Base-by-base conservation (phyloP, 2,888 invertebrate species). In the Antheraea yamamai region DNA sequence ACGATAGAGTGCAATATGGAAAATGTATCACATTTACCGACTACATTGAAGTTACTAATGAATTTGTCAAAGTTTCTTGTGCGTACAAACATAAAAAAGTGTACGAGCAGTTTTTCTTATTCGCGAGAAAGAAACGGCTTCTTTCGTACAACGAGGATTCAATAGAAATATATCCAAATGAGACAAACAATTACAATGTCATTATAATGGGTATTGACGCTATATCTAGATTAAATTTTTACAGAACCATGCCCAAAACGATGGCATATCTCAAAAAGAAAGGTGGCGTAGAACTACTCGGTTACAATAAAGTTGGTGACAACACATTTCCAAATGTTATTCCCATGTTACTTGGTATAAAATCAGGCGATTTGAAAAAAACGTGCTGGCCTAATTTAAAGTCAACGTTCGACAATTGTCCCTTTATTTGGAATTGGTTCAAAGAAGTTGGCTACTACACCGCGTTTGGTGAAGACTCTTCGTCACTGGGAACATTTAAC, bases 301-400 rank as follows among this genome's bases (percentile, higher is more conserved):
- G 99, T 8, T 98, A 98, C 89, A 98, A 98, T 87, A 99, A 99
- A 95, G 97, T 99, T 14, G 99, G 97, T 4, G 99, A 99, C 89
- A 99, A 99, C 89, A 99, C 99, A 0, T 98, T 97, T 87, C 98
- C 98, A 0, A 99, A 99, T 89, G 88, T 99, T 76, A 96, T 97
- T 12, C 97, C 99, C 0, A 95, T 98, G 78, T 91, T 98, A 18
- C 96, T 96, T 4, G 98, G 98, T 0, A 87, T 96, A 70, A 96
- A 95, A 68, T 96, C 96, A 51, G 92, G 93, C 0, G 97, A 98
- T 83, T 88, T 98, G 72, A 93, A 93, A 73, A 91, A 92, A 75
- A 95, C 90, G 0, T 98, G 98, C 84, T 96, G 97, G 95, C 95
- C 95, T 0, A 92, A 94, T 20, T 85, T 91, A 0, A 90, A 91